Evolutionary conservation across 2,888 invertebrate species (phyloP), one percentile per base, ranked within the genome.

Genomic region (Eumacrocentrus americanus): DNA sequence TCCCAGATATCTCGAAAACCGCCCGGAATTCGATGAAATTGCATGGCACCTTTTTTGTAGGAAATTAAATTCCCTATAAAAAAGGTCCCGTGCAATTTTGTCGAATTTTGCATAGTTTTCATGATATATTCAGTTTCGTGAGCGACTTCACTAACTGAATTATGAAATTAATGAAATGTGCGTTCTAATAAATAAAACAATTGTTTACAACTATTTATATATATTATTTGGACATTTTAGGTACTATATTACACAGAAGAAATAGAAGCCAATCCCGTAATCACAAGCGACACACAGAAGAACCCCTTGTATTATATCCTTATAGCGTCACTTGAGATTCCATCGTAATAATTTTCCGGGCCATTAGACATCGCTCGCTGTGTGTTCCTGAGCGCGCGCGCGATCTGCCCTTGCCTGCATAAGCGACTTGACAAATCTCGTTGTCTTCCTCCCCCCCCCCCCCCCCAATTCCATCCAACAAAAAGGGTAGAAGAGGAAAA

Each of bases 321-420:
- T 29, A 48, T 25, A 16, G n/a, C n/a, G n/a, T n/a, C n/a, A n/a
- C n/a, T n/a, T n/a, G n/a, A 76, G 77, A 78, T 80, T 79, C 79
- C 77, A 78, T 77, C 77, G 73, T 79, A 76, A 80, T 79, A 79
- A 80, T 80, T 80, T 80, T 77, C 79, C 76, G 69, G 66, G 58
- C 78, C 80, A 80, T 80, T 80, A 79, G 44, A 44, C 22, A 76
- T 42, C 42, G 42, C 20, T 58, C 56, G 47, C 20, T 16, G 20
- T 20, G 20, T 22, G 52, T 25, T 14, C 23, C 22, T 18, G 38
- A 16, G 40, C 34, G 54, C 25, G 55, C 54, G 25, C 16, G 29
- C 42, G 34, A 52, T 51, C 52, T 60, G 29, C 60, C 47, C 47
- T 53, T 44, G 52, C n/a, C n/a, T 70, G 72, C 73, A 72, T 72